phyloP scores from a whole-genome alignment of 2,113 vertebrate species.

The Heterochromis multidens region DNA sequence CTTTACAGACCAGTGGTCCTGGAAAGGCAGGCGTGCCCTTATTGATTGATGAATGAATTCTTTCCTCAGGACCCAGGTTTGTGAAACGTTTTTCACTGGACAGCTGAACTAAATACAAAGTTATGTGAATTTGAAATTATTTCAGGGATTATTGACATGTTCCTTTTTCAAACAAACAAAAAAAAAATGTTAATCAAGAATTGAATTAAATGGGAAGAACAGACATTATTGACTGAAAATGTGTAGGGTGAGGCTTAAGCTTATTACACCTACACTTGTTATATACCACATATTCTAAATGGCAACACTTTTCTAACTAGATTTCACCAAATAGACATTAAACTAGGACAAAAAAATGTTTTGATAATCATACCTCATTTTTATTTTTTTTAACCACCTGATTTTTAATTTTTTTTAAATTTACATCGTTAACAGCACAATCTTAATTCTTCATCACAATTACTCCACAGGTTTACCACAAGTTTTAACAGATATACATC shows the following conservation, averaged over 20 bases:
- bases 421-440: neutral
- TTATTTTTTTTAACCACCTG: too few species aligned
- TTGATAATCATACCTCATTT: too few species aligned
- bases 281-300: neutral
- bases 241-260: neutral
- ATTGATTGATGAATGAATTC: neutral
- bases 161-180: too few species aligned
- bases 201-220: neutral
- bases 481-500: neutral
- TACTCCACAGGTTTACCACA: neutral
- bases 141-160: too few species aligned
- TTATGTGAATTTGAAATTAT: neutral
- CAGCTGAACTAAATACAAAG: neutral
- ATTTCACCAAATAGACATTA: neutral
- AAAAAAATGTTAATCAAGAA: too few species aligned
- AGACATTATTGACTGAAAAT: neutral
- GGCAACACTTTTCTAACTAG: neutral
- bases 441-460: neutral
- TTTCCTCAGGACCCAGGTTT: neutral
- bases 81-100: neutral
- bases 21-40: neutral
- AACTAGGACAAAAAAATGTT: neutral
- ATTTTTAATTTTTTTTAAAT: neutral
- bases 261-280: neutral
- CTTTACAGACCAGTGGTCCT: neutral